Evolutionary conservation across 2,888 invertebrate genomes (phyloP).

Genomic region (Heteropelma amictum): DNA sequence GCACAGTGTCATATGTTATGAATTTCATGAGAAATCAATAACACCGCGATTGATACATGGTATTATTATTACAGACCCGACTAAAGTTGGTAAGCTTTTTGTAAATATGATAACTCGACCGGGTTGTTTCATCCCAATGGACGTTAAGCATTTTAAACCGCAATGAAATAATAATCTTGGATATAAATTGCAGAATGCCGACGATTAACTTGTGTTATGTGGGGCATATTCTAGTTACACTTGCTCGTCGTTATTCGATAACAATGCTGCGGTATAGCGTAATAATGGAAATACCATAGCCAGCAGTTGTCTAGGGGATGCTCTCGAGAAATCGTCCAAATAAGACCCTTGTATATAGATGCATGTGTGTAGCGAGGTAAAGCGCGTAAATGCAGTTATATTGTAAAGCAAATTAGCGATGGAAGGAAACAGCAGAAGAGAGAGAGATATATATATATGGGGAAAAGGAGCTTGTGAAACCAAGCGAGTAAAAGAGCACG

Average conservation of each 20-base stretch:
- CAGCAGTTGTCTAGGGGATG: slow-evolving; percentile 33
- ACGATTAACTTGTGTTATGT: slow-evolving; percentile 41
- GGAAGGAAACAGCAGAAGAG: background rate
- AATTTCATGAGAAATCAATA: background rate
- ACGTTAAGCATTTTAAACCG: background rate
- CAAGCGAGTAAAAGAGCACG: slow-evolving; percentile 35
- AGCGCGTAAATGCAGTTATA: slow-evolving; percentile 43
- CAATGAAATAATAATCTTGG: slow-evolving; percentile 12
- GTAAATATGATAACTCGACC: background rate
- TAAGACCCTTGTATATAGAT: slow-evolving; percentile 56
- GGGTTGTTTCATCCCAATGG: background rate
- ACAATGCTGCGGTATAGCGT: background rate
- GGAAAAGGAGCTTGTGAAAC: slow-evolving; percentile 22
- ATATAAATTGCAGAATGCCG: background rate
- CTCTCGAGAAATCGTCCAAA: slow-evolving; percentile 55
- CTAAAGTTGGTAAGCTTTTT: too few relatives aligned
- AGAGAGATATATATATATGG: slow-evolving; percentile 4
- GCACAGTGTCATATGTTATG: background rate
- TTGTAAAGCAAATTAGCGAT: slow-evolving; percentile 54
- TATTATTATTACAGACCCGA: slow-evolving; percentile 2
- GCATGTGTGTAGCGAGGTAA: slow-evolving; percentile 47
- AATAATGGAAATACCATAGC: slow-evolving; percentile 7
- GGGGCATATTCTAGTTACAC: slow-evolving; percentile 1
- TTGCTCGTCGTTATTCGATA: slow-evolving; percentile 4
- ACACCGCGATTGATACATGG: background rate